Evolutionary conservation across 2,113 vertebrate genomes (phyloP).

Genomic region (Xenopus tropicalis): UCB_Xtro_10.0 CM004447.2:28289001-28289500

Average conservation of each 20-base stretch:
- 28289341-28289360: conserved; percentile 17
- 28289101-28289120: conserved; percentile 43
- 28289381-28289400: conserved; percentile 23
- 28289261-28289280: conserved; percentile 13
- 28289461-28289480: too few relatives aligned
- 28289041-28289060: conserved; percentile 44
- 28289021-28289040: conserved; percentile 36
- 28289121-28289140: conserved; percentile 42
- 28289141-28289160: conserved; percentile 38
- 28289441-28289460: too few relatives aligned
- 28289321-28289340: conserved; percentile 6
- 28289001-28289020: conserved; percentile 17
- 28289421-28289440: conserved; percentile 3
- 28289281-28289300: conserved; percentile 28
- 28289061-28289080: conserved; percentile 37
- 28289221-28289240: conserved; percentile 40
- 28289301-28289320: conserved; percentile 14
- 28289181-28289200: conserved; percentile 38
- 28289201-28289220: conserved; percentile 40
- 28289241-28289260: conserved; percentile 44
- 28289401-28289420: neutral
- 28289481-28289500: too few relatives aligned
- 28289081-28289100: conserved; percentile 45
- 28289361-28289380: conserved; percentile 20
- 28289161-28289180: conserved; percentile 43